Base-by-base conservation (phyloP, 2,797 vertebrate species). In the Choloepus didactylus region DNA sequence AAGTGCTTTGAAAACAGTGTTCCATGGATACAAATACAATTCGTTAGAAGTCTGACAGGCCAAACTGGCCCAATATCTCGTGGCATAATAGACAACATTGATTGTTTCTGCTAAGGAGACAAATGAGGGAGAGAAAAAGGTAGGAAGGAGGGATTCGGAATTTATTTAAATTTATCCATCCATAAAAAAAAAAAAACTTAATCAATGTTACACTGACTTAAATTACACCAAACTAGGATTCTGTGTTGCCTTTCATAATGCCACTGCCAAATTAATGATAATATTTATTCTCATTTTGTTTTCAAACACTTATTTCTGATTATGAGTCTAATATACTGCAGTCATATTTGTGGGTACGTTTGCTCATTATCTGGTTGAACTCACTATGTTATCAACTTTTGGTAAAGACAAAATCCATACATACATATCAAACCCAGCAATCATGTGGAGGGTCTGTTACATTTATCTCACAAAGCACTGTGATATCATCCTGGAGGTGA, bases 261-360 rank as follows among this genome's bases (percentile, higher is more conserved):
- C 51, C 69, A 54, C 89, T 92, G 21, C 79, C 76, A 91, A 87
- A 49, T 92, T 86, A 82, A 59, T 76, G 60, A 93, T 83, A 94
- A 90, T 91, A 89, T 95, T 97, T 95, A 95, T 95, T 95, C 73
- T 93, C 19, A 66, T 91, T 29, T 89, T 97, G 79, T 95, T 96
- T 96, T 95, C 88, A 93, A 96, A 92, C 87, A 87, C 94, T 94
- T 89, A 67, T 91, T 94, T 91, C 89, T 91, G 75, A 76, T 72
- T 54, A 91, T 88, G 86, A 94, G 67, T 84, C 92, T 91, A 44
- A 83, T 70, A 70, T 5, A 87, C 56, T 19, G 41, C 25, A 79
- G 66, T 91, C 92, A 86, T 66, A 66, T 19, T 89, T 59, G 67
- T 85, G 35, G 18, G 54, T 81, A 84, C 93, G 46, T 80, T 89